Evolutionary conservation across 2,888 invertebrate species (phyloP).

Genomic region (Ramazzottius varieornatus): DNA sequence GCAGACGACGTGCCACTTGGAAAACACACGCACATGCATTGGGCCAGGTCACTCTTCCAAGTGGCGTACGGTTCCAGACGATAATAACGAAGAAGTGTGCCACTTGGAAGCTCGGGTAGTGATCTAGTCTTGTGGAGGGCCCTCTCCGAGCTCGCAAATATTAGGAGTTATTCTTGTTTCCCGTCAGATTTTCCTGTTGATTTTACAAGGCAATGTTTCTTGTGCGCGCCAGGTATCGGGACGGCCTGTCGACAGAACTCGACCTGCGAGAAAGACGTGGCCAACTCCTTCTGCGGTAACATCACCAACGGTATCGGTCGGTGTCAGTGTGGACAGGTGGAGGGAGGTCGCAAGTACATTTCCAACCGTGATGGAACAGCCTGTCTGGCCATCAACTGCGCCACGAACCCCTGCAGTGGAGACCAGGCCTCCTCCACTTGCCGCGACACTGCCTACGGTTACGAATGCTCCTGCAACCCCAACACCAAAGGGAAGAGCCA

Average conservation of each 20-base stretch:
- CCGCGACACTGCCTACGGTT: not conserved
- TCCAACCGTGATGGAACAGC: not conserved
- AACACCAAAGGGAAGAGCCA: not conserved
- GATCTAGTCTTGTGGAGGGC: too few species aligned
- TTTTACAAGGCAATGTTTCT: too few species aligned
- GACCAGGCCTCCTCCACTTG: not conserved
- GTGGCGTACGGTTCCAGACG: too few species aligned
- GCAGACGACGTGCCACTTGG: too few species aligned
- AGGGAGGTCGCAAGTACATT: not conserved
- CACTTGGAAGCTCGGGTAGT: too few species aligned
- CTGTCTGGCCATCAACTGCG: not conserved
- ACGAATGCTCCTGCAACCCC: not conserved
- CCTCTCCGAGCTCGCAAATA: too few species aligned
- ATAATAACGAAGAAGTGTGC: too few species aligned
- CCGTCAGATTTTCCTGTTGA: too few species aligned
- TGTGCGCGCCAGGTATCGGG: not conserved
- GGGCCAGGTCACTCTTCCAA: too few species aligned
- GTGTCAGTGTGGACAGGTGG: not conserved
- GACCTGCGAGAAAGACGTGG: not conserved
- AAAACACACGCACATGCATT: too few species aligned
- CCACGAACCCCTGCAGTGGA: not conserved
- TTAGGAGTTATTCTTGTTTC: too few species aligned
- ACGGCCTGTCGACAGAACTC: not conserved
- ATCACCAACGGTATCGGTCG: not conserved
- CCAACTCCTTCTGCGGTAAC: not conserved